phyloP scores from a whole-genome alignment of 2,888 invertebrate species.

The Drosophila mimetica region DNA sequence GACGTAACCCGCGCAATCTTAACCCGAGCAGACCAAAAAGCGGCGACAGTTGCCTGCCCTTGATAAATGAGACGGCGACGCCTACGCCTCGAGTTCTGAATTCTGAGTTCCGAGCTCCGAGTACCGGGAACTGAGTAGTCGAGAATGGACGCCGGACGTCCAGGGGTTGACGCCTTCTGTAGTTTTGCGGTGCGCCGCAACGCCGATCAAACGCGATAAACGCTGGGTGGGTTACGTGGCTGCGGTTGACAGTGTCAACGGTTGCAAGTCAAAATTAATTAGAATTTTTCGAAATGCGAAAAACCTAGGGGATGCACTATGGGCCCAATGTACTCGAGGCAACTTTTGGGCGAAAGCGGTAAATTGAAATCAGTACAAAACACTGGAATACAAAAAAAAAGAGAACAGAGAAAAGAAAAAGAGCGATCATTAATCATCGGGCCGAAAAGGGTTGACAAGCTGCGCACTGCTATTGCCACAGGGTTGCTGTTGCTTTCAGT shows the following conservation, averaged over 20 bases:
- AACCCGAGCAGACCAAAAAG: constrained; percentile 11
- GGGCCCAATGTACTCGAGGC: constrained; percentile 4
- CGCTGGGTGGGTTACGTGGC: constrained; percentile 57
- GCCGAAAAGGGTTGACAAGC: constrained; percentile 73
- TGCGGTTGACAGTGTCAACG: constrained; percentile 75
- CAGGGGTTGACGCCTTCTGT: constrained; percentile 64
- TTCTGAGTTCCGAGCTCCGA: background rate
- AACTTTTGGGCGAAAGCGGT: constrained; percentile 35
- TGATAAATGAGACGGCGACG: constrained; percentile 75
- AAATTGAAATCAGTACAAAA: constrained; percentile 76
- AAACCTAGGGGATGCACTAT: constrained; percentile 23
- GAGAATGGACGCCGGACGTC: constrained; percentile 38
- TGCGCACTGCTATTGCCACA: constrained; percentile 48
- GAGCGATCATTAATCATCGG: constrained; percentile 72
- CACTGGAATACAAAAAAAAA: constrained; percentile 32
- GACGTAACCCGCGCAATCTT: constrained; percentile 26
- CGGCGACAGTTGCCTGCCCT: constrained; percentile 44
- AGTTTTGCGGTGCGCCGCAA: constrained; percentile 70
- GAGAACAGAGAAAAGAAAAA: constrained; percentile 39
- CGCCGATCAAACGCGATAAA: constrained; percentile 77
- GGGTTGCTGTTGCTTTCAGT: constrained; percentile 33
- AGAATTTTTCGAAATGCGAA: constrained; percentile 66
- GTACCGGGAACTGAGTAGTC: background rate
- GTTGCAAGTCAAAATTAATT: constrained; percentile 80
- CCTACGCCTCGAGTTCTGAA: constrained; percentile 50